phyloP scores from a whole-genome alignment of 2,888 invertebrate species.

The Rhaphigaster nebulosa region DNA sequence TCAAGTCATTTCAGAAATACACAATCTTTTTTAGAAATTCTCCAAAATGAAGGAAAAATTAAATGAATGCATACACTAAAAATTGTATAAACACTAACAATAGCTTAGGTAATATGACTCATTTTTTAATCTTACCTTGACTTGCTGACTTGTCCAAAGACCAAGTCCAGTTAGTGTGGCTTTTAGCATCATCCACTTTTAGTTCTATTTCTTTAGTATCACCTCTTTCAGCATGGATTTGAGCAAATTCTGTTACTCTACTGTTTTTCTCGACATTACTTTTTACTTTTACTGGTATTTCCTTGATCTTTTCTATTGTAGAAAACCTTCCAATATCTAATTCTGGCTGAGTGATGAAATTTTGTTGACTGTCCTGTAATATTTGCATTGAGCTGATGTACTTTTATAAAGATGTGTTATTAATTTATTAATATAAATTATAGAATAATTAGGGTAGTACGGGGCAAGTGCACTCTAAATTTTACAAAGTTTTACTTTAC shows the following conservation, averaged over 20 bases:
- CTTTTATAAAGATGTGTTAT: background rate
- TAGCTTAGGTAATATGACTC: background rate
- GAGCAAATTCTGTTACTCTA: background rate
- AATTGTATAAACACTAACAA: background rate
- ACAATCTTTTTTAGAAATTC: too few relatives aligned
- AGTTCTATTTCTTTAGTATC: background rate
- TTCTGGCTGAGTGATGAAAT: background rate
- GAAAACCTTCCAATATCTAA: background rate
- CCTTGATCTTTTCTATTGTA: background rate
- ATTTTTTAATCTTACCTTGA: conserved; percentile 1
- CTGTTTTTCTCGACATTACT: background rate
- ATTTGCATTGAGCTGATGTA: background rate
- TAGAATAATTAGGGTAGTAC: too few relatives aligned
- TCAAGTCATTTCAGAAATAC: too few relatives aligned
- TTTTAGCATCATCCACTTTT: background rate
- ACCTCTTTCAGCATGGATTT: background rate
- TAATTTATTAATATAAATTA: background rate
- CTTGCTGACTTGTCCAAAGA: conserved; percentile 11
- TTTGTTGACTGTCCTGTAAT: background rate
- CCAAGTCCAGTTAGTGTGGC: conserved; percentile 17
- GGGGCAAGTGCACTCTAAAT: too few relatives aligned
- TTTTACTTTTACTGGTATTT: background rate
- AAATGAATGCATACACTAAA: background rate
- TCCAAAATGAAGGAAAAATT: too few relatives aligned
- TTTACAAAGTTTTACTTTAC: too few relatives aligned